Conservation (phyloP, 2,797 vertebrate species). For the Uromys caudimaculatus region DNA sequence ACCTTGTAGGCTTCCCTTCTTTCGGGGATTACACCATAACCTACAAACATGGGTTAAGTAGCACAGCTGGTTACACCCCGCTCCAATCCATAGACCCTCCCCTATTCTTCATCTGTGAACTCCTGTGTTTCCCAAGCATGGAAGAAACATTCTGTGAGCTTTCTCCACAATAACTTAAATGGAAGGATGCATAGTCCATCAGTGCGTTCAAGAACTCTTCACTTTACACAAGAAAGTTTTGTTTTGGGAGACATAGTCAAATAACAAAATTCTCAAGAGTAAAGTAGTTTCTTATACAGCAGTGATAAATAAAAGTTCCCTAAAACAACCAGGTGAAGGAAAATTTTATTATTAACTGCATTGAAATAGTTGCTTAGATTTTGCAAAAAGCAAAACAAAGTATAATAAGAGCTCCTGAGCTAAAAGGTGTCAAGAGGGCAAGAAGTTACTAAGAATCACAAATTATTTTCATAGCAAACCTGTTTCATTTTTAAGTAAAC, state of each 20-base stretch:
- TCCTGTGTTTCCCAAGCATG: not conserved
- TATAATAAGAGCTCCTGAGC: not conserved
- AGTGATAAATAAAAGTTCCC: not conserved
- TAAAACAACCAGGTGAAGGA: not conserved
- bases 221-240: not conserved
- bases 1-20: fast-evolving
- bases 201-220: not conserved
- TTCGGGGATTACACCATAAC: fast-evolving
- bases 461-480: not conserved
- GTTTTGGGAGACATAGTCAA: not conserved
- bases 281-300: not conserved
- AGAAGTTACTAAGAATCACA: not conserved
- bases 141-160: not conserved
- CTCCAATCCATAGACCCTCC: fast-evolving
- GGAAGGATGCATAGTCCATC: not conserved
- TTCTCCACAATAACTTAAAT: not conserved
- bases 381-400: not conserved
- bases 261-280: not conserved
- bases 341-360: not conserved
- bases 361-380: not conserved
- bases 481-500: conserved; percentile 16
- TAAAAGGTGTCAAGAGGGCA: not conserved
- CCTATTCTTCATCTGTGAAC: not conserved
- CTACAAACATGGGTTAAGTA: not conserved
- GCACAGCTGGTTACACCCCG: fast-evolving